Evolutionary conservation across 2,113 vertebrate species (phyloP).

Genomic region (Gobiocypris rarus): DNA sequence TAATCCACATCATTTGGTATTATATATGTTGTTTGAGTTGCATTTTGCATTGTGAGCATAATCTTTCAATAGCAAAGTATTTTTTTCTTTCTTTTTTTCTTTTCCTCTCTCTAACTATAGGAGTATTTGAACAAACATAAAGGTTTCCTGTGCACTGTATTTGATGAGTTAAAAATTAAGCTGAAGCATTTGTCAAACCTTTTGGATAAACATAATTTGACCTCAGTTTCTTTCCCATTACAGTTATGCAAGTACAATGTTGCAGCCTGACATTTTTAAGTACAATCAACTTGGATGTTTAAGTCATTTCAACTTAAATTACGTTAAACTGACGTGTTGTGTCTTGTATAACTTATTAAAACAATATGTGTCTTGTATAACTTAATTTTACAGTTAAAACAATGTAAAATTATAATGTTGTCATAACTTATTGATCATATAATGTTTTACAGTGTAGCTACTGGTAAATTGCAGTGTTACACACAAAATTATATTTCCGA

Average conservation of each 20-base stretch:
- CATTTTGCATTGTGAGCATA: not conserved
- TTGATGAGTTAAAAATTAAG: constrained; percentile 21
- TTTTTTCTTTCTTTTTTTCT: not conserved
- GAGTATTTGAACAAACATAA: constrained; percentile 21
- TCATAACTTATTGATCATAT: too few relatives aligned
- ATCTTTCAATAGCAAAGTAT: not conserved
- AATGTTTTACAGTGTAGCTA: too few relatives aligned
- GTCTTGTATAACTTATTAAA: too few relatives aligned
- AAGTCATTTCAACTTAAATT: too few relatives aligned
- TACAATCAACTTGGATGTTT: too few relatives aligned
- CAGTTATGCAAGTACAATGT: constrained; percentile 18
- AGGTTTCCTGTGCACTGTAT: constrained; percentile 23
- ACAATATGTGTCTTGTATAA: too few relatives aligned
- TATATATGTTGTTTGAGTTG: not conserved
- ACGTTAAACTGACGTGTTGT: too few relatives aligned
- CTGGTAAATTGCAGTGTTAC: not conserved
- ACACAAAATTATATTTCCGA: constrained; percentile 17
- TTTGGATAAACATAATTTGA: constrained; percentile 47
- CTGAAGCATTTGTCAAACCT: constrained; percentile 10
- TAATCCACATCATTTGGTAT: not conserved
- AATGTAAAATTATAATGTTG: too few relatives aligned
- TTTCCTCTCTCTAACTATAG: not conserved
- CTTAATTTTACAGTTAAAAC: too few relatives aligned
- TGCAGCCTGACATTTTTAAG: too few relatives aligned
- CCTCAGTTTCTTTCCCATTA: constrained; percentile 14